These are phyloP conservation scores for Sthenelais limicola DNA, from an alignment of 2,888 invertebrate species.

Conservation along the genomic window DNA sequence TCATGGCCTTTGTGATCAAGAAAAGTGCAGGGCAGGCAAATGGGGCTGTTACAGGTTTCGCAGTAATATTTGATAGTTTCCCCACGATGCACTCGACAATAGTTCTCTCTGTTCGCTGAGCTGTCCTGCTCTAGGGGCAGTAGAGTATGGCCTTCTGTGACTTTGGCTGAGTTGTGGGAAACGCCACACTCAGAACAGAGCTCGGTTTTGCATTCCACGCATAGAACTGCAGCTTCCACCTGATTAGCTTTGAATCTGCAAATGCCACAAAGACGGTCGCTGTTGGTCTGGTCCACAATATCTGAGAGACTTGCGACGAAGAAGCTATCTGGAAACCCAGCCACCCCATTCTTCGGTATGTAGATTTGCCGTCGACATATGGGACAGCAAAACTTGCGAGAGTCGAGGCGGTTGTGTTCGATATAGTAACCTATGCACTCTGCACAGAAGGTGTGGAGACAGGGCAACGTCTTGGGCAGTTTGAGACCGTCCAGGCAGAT, in stretches of 20 bases:
- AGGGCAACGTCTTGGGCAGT: conserved; percentile 53
- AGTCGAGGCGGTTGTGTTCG: conserved; percentile 49
- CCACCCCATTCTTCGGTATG: conserved; percentile 50
- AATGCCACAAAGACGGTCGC: conserved; percentile 48
- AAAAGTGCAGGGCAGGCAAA: conserved; percentile 52
- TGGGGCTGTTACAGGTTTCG: conserved; percentile 51
- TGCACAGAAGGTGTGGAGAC: conserved; percentile 55
- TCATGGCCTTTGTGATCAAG: conserved; percentile 51
- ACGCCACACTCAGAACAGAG: conserved; percentile 47
- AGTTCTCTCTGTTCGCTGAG: conserved; percentile 42
- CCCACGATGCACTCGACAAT: conserved; percentile 49
- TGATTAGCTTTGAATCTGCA: conserved; percentile 49
- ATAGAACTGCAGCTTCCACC: conserved; percentile 36
- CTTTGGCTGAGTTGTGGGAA: conserved; percentile 46
- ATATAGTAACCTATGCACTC: conserved; percentile 49
- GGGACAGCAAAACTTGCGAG: conserved; percentile 53
- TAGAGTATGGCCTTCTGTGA: conserved; percentile 51
- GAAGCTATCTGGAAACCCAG: conserved; percentile 53
- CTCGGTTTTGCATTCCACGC: conserved; percentile 51
- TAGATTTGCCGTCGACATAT: conserved; percentile 52
- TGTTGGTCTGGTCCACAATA: conserved; percentile 32
- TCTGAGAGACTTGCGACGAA: conserved; percentile 51
- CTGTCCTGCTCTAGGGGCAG: conserved; percentile 40
- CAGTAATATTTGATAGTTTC: conserved; percentile 54
- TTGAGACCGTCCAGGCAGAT: conserved; percentile 52